Percentiles rank a stretch among this genome's conserved stretches.
Conservation (phyloP, 2,888 invertebrate species). For the Heteropelma amictum region DNA sequence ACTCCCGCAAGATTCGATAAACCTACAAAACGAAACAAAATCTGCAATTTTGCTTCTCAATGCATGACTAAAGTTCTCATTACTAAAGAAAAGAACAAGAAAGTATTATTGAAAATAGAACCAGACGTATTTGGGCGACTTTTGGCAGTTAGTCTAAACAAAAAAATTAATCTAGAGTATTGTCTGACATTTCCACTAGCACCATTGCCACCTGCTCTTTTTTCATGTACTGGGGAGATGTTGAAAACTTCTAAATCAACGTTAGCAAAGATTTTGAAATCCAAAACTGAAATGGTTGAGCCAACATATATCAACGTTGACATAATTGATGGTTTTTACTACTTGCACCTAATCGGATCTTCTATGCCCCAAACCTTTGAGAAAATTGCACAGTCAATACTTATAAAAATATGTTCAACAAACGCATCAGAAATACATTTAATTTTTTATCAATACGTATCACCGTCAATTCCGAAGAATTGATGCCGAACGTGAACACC, state of each 20-base stretch:
- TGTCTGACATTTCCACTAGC: constrained; percentile 65
- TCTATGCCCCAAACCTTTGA: constrained; percentile 65
- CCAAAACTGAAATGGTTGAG: constrained; percentile 13
- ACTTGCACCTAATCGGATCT: constrained; percentile 59
- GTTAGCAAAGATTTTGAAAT: constrained; percentile 45
- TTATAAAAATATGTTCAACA: constrained; percentile 63
- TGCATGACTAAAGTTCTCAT: constrained; percentile 55
- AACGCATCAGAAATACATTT: constrained; percentile 62
- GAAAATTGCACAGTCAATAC: constrained; percentile 64
- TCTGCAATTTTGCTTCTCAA: constrained; percentile 65
- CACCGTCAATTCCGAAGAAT: too few species aligned
- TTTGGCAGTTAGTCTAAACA: constrained; percentile 62
- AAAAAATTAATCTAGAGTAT: constrained; percentile 67
- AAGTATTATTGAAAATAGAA: constrained; percentile 63
- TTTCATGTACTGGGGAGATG: constrained; percentile 33
- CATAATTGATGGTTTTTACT: constrained; percentile 66
- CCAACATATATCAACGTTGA: constrained; percentile 57
- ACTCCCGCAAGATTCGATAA: constrained; percentile 59
- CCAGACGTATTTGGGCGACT: constrained; percentile 64
- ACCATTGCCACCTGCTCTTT: constrained; percentile 45
- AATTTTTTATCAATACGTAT: constrained; percentile 68
- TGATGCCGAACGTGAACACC: too few species aligned
- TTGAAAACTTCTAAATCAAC: constrained; percentile 46
- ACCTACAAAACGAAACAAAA: constrained; percentile 63
- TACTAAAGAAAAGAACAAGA: constrained; percentile 61